Percentiles rank a stretch among this genome's conserved stretches.
phyloP scores from a whole-genome alignment of 2,113 vertebrate species.

The Pomatostomus ruficeps region DNA sequence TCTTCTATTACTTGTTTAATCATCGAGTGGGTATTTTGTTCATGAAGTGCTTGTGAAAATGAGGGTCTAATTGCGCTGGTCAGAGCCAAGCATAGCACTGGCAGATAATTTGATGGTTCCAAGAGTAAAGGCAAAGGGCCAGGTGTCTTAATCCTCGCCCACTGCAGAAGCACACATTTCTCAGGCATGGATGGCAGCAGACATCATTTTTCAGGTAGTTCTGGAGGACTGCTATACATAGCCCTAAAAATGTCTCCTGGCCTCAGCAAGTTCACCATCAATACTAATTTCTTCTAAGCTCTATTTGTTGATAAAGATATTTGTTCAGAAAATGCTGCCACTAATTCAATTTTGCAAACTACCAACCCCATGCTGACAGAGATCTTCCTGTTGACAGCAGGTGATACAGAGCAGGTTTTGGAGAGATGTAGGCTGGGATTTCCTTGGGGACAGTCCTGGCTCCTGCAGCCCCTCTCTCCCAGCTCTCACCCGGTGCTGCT shows the following conservation, averaged over 20 bases:
- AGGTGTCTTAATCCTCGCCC: conserved; percentile 57
- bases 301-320: neutral
- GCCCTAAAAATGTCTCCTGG: neutral
- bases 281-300: neutral
- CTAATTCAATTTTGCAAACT: neutral
- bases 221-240: neutral
- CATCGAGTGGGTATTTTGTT: conserved; percentile 46
- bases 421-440: neutral
- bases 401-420: neutral
- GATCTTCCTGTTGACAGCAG: neutral
- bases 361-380: neutral
- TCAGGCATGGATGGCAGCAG: conserved; percentile 46
- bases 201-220: conserved; percentile 5
- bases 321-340: neutral
- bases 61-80: conserved; percentile 49
- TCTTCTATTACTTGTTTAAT: conserved; percentile 63
- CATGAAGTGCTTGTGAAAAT: conserved; percentile 58
- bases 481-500: neutral
- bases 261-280: neutral
- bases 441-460: neutral
- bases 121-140: conserved; percentile 36
- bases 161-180: conserved; percentile 25
- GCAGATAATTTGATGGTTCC: conserved; percentile 66
- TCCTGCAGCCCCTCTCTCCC: neutral
- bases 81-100: conserved; percentile 60